These are phyloP conservation scores for Tyria jacobaeae DNA, from an alignment of 2,888 invertebrate species.

Conservation along the genomic window DNA sequence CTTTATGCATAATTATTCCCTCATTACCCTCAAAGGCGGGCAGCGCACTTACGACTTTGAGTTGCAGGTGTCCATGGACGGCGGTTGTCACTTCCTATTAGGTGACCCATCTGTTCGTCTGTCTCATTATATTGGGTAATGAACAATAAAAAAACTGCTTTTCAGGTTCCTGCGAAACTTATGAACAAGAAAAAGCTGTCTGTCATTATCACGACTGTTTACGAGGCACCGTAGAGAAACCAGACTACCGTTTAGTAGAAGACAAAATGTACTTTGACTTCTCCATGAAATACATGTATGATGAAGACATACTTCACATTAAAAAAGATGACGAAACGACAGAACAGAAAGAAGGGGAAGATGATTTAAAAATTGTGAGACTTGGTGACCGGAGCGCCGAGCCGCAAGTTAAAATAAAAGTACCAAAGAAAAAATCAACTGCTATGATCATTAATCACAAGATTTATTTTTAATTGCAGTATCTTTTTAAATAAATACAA, in stretches of 20 bases:
- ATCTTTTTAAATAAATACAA: slow-evolving; percentile 4
- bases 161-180: slow-evolving; percentile 88
- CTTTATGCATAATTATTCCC: too few species aligned
- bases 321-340: slow-evolving; percentile 35
- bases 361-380: slow-evolving; percentile 34
- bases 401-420: slow-evolving; percentile 53
- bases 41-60: too few species aligned
- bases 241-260: slow-evolving; percentile 78
- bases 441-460: slow-evolving; percentile 82
- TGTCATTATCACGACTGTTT: slow-evolving; percentile 87
- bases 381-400: slow-evolving; percentile 35
- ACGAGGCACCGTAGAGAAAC: slow-evolving; percentile 75
- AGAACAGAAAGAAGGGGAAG: slow-evolving; percentile 16
- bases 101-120: too few species aligned
- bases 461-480: slow-evolving; percentile 74
- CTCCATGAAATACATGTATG: slow-evolving; percentile 73
- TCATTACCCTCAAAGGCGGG: too few species aligned
- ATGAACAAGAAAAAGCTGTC: slow-evolving; percentile 87
- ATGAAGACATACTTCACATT: slow-evolving; percentile 38
- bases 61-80: too few species aligned
- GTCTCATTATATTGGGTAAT: too few species aligned
- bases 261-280: slow-evolving; percentile 79
- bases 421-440: slow-evolving; percentile 68
- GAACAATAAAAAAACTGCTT: not conserved
- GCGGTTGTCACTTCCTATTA: too few species aligned